Evolutionary conservation across 53 echinoderm and acorn worm genomes (phyloP).

Genomic region (Holothuria leucospilota): DNA sequence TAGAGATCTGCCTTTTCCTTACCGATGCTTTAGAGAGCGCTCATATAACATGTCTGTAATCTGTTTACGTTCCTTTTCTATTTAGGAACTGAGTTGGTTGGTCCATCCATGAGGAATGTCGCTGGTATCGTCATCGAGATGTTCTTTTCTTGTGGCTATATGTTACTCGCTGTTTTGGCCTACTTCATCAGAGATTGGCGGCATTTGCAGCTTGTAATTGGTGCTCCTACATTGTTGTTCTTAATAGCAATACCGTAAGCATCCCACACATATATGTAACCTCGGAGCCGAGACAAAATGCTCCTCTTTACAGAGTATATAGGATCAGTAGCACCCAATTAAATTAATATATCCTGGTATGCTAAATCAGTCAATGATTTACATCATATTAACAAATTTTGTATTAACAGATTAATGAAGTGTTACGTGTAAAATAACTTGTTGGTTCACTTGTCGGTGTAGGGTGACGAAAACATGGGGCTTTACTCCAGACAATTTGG

Average conservation of each 20-base stretch:
- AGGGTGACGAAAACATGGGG: too few relatives aligned
- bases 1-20: too few relatives aligned
- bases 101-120: conserved; percentile 55
- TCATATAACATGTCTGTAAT: not conserved
- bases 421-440: too few relatives aligned
- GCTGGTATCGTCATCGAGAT: conserved; percentile 57
- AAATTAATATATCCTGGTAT: too few relatives aligned
- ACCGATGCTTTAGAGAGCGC: not conserved
- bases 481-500: too few relatives aligned
- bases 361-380: too few relatives aligned
- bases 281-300: not conserved
- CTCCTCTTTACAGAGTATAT: not conserved
- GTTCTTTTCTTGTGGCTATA: conserved; percentile 60
- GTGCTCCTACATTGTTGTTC: not conserved
- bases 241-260: not conserved
- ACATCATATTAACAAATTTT: too few relatives aligned
- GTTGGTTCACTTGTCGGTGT: too few relatives aligned
- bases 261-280: not conserved
- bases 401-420: too few relatives aligned
- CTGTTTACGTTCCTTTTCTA: not conserved
- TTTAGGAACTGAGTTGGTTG: conserved; percentile 68
- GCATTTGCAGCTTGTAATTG: conserved; percentile 46
- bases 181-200: conserved; percentile 67
- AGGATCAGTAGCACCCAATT: too few relatives aligned
- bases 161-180: conserved; percentile 60